Conservation (phyloP, 2,888 invertebrate genomes). For the Drosophila suboccidentalis region DNA sequence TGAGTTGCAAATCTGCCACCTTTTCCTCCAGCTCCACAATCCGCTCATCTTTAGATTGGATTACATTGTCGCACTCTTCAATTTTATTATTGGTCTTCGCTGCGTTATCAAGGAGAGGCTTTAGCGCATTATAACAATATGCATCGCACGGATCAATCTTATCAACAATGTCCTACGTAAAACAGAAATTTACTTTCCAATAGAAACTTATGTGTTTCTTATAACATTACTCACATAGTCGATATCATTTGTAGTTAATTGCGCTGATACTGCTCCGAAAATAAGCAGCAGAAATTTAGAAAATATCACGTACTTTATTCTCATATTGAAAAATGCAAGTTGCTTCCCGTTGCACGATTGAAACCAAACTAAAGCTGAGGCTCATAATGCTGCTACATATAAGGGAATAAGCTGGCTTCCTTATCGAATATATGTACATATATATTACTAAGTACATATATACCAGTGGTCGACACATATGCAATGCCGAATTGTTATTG, state of each 20-base stretch:
- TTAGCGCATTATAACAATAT: not conserved
- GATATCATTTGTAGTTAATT: not conserved
- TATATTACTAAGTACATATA: not conserved
- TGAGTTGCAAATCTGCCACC: not conserved
- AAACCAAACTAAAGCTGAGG: constrained; percentile 3
- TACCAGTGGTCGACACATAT: not conserved
- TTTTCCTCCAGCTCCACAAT: not conserved
- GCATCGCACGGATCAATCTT: not conserved
- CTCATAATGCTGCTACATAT: not conserved
- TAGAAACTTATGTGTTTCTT: not conserved
- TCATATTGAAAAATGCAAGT: constrained; percentile 1
- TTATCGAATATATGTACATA: not conserved
- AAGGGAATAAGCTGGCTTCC: not conserved
- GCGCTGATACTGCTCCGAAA: not conserved
- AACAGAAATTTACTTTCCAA: not conserved
- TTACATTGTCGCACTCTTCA: not conserved
- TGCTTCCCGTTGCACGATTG: not conserved
- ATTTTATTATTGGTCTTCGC: not conserved
- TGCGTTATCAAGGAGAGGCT: not conserved
- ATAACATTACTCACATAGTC: not conserved
- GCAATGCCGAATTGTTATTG: not conserved
- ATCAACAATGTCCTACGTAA: not conserved
- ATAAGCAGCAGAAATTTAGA: not conserved
- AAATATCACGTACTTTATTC: not conserved
- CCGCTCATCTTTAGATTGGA: not conserved